These are phyloP conservation scores for Rousettus madagascariensis DNA, from an alignment of 2,797 vertebrate species.

Conservation along the genomic window DNA sequence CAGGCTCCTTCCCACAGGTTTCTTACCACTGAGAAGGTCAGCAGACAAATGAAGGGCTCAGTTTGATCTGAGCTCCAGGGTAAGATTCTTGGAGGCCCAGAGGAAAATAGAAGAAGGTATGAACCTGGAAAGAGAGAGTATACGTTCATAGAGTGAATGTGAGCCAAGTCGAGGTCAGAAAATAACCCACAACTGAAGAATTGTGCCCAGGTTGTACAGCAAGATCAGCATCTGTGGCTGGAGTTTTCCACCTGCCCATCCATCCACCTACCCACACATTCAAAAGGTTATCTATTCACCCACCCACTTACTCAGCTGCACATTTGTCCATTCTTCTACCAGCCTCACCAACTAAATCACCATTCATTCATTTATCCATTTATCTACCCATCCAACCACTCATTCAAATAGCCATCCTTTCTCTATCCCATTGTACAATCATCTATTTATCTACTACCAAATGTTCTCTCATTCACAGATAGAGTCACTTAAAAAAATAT, in stretches of 20 bases:
- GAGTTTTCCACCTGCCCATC: background rate
- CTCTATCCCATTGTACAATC: background rate
- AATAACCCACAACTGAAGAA: background rate
- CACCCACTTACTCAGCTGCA: background rate
- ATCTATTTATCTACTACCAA: background rate
- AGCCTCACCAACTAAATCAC: background rate
- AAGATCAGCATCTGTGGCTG: background rate
- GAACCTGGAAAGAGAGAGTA: constrained; percentile 20
- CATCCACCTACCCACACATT: background rate
- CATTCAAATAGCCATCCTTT: background rate
- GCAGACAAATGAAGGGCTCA: background rate
- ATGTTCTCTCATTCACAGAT: background rate
- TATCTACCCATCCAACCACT: background rate
- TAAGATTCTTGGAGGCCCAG: background rate
- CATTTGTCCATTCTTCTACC: background rate
- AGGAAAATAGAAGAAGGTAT: background rate
- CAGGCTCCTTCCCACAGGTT: background rate
- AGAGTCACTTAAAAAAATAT: background rate
- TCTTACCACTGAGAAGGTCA: constrained; percentile 52
- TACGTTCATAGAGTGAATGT: background rate
- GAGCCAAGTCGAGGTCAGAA: background rate
- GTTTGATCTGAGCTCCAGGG: background rate
- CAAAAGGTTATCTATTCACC: background rate
- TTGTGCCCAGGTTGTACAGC: background rate
- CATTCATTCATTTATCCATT: background rate